Conservation (phyloP, 1,140 invertebrate species). For the Caligus rogercresseyi region DNA sequence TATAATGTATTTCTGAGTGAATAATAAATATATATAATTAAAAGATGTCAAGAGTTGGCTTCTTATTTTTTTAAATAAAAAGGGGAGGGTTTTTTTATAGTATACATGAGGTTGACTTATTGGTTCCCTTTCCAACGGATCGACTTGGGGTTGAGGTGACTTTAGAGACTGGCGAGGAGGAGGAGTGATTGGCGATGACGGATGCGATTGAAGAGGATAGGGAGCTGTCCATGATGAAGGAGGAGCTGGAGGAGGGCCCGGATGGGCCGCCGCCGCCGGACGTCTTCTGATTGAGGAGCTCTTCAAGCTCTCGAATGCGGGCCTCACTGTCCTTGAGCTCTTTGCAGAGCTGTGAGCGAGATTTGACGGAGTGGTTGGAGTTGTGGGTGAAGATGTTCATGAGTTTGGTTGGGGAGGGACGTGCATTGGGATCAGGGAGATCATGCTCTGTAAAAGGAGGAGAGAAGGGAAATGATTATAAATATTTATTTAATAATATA, state of each 20-base stretch:
- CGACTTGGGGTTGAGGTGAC: neutral
- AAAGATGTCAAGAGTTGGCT: too few species aligned
- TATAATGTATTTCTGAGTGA: too few species aligned
- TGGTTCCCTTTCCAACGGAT: neutral
- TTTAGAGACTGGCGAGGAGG: neutral
- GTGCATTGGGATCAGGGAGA: neutral
- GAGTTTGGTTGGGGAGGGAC: neutral
- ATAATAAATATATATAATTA: too few species aligned
- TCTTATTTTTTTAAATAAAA: too few species aligned
- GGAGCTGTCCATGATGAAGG: neutral
- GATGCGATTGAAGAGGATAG: neutral
- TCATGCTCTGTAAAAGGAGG: neutral
- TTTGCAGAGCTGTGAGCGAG: neutral
- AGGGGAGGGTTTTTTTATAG: too few species aligned
- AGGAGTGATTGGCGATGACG: neutral
- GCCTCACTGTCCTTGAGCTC: constrained; percentile 8
- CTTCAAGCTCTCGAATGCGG: neutral
- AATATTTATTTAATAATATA: too few species aligned
- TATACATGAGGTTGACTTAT: neutral
- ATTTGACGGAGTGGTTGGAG: neutral
- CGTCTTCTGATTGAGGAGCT: neutral
- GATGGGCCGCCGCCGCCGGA: too few species aligned
- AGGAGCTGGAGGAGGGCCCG: neutral
- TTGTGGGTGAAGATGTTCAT: neutral
- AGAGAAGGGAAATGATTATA: neutral